Base-by-base conservation (phyloP, 2,797 vertebrate species). In the Anabas testudineus region DNA sequence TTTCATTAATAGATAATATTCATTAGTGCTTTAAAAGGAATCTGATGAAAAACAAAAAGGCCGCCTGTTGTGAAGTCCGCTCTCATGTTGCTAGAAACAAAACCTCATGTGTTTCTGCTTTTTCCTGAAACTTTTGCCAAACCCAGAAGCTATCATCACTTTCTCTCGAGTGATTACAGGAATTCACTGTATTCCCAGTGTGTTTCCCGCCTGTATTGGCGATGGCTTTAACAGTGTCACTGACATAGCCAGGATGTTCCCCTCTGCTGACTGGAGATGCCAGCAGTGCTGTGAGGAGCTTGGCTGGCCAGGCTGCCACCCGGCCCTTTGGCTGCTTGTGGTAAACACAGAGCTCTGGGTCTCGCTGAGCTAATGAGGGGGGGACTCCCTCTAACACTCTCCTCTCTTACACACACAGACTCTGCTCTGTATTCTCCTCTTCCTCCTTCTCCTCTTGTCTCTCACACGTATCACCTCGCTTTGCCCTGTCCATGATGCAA, bases 261-360 rank as follows among this genome's bases (percentile, higher is more conserved):
- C 80, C 82, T 87, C 87, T 67, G 80, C 74, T 84, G 87, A 67
- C 65, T 69, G 63, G 82, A 76, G 82, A 67, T 78, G 85, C 78
- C 80, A 67, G 87, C 77, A 79, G 82, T 53, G 66, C 83, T 77
- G 76, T 22, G 67, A 83, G 66, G 87, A 87, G 85, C 83, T 84
- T 76, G 82, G 83, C 84, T 71, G 78, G 76, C 72, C 81, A 36
- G 49, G 61, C 73, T 74, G 78, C 84, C 83, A 82, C 75, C 69
- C 59, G 56, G 83, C 83, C 83, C 79, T 80, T 81, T 84, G 81
- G 86, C 88, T 89, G 87, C 80, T 65, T 6, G 63, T 66, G 78
- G 74, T 85, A 84, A 87, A 90, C 86, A 82, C 88, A 80, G 85
- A 88, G 83, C 87, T 84, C 77, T 78, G 75, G 80, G 81, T 87